These are phyloP conservation scores for Catharus ustulatus DNA, from an alignment of 2,797 vertebrate genomes.

Conservation along the genomic window DNA sequence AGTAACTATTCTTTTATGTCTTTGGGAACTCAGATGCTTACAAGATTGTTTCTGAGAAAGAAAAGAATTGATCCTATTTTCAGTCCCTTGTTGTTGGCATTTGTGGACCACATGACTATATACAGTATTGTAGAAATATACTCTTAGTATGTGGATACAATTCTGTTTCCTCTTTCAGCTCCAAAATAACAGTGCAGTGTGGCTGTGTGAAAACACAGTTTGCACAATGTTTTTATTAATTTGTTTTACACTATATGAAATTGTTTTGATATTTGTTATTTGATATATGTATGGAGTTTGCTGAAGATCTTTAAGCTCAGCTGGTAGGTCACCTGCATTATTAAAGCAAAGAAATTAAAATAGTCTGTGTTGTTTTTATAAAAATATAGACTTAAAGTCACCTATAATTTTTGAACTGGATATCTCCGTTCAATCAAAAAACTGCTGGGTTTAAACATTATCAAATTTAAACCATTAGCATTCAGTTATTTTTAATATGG, in stretches of 20 bases:
- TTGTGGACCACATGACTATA: constrained; percentile 52
- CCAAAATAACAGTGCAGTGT: neutral
- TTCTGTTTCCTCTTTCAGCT: constrained; percentile 11
- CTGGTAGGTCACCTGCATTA: neutral
- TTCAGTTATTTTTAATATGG: neutral
- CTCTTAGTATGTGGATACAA: constrained; percentile 10
- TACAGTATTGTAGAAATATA: constrained; percentile 62
- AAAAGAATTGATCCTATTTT: constrained; percentile 79
- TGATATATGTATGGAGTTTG: neutral
- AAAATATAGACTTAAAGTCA: neutral
- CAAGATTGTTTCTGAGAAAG: constrained; percentile 79
- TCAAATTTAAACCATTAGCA: neutral
- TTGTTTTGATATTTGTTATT: neutral
- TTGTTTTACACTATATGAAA: neutral
- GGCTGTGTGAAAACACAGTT: neutral
- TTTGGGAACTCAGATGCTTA: constrained; percentile 75
- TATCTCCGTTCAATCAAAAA: neutral
- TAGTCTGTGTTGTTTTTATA: neutral
- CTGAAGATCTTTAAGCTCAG: neutral
- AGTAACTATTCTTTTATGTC: constrained; percentile 82
- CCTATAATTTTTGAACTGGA: neutral
- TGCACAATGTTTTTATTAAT: neutral
- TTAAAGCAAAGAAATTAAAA: neutral
- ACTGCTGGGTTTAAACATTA: neutral
- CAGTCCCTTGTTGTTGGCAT: constrained; percentile 73